phyloP scores from a whole-genome alignment of 2,888 invertebrate genomes.

The Eumerus sabulonum region DNA sequence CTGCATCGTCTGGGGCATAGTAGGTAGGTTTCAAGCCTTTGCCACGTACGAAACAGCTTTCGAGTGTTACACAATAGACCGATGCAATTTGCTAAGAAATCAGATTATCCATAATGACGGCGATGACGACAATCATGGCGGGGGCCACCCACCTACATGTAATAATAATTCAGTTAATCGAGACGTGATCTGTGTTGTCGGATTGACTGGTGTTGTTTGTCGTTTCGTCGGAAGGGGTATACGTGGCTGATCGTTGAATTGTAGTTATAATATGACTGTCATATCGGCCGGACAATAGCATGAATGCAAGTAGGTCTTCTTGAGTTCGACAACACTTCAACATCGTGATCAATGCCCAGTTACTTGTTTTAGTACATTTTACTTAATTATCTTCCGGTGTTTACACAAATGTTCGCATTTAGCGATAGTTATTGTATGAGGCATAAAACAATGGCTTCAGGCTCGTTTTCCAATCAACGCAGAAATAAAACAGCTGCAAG shows the following conservation, averaged over 20 bases:
- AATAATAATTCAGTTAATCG: conserved; percentile 65
- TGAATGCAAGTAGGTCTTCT: conserved; percentile 3
- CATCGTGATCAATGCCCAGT: too few species aligned
- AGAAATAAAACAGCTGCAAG: too few species aligned
- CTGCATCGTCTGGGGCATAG: background rate
- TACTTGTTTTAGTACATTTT: too few species aligned
- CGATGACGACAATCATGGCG: background rate
- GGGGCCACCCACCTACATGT: conserved; percentile 66
- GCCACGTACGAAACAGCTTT: conserved; percentile 20
- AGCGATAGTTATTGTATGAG: too few species aligned
- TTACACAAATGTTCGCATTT: too few species aligned
- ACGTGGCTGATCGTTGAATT: conserved; percentile 62
- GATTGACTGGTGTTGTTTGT: conserved; percentile 24
- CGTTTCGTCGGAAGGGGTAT: conserved; percentile 19
- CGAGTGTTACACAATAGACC: conserved; percentile 60
- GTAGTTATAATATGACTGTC: too few species aligned
- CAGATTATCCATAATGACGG: conserved; percentile 60
- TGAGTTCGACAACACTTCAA: too few species aligned
- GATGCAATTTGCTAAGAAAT: conserved; percentile 68
- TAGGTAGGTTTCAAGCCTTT: conserved; percentile 36
- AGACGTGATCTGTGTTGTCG: conserved; percentile 42
- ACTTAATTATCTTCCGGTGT: too few species aligned
- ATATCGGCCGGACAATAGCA: conserved; percentile 51
- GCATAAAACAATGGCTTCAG: too few species aligned
- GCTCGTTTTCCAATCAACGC: too few species aligned